Evolutionary conservation across 1,140 invertebrate genomes (phyloP).

Genomic region (Brachionus asplanchnoidis): DNA sequence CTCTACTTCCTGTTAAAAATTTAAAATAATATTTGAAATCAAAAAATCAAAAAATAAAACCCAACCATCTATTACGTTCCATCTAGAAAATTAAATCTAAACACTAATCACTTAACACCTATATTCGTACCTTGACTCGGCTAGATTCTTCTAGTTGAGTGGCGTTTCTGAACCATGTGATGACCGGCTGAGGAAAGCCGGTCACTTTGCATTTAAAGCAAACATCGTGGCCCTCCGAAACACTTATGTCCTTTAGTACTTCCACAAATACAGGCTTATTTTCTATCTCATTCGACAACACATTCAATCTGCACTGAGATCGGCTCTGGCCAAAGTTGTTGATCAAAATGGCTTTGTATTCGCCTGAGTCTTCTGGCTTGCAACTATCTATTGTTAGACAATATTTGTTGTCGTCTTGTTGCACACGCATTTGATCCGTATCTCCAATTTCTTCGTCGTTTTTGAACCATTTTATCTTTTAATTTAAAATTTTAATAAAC

Average conservation of each 20-base stretch:
- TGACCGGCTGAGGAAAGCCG: conserved; percentile 53
- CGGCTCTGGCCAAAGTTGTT: not conserved
- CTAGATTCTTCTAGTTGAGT: not conserved
- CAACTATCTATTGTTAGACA: not conserved
- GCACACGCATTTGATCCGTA: not conserved
- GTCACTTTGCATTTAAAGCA: conserved; percentile 44
- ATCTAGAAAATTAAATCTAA: not conserved
- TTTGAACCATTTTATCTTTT: conserved; percentile 18
- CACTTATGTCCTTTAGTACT: not conserved
- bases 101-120: not conserved
- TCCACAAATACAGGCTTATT: not conserved
- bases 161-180: conserved; percentile 53
- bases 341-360: not conserved
- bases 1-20: no score
- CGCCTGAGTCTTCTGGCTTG: not conserved
- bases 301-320: conserved; percentile 6
- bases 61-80: not conserved
- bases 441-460: not conserved
- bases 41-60: not conserved
- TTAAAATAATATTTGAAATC: no score
- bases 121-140: conserved; percentile 15
- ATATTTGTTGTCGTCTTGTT: not conserved
- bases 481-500: not conserved
- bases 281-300: not conserved
- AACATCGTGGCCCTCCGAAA: conserved; percentile 12